Conservation (phyloP, 2,113 vertebrate species). For the Rhombomys opimus region DNA sequence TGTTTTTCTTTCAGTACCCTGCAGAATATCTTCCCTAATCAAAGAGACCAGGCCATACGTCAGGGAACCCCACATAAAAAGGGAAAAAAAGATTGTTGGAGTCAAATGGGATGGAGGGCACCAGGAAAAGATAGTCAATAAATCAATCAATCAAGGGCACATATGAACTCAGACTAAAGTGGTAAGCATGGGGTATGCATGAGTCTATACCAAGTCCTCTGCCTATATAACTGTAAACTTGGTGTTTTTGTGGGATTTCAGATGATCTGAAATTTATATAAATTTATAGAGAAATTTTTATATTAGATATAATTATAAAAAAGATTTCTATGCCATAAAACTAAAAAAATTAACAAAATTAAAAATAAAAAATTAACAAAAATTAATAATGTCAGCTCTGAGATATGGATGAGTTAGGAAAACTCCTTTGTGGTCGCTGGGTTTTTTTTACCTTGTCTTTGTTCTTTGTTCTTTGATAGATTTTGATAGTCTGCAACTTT, state of each 20-base stretch:
- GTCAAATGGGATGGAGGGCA: not conserved
- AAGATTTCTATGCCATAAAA: not conserved
- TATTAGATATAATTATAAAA: not conserved
- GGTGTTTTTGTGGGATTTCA: not conserved
- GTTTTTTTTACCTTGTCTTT: not conserved
- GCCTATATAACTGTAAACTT: no score
- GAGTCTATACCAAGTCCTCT: not conserved
- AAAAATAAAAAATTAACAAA: no score
- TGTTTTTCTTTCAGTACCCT: no score
- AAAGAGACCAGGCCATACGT: not conserved
- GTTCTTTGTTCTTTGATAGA: not conserved
- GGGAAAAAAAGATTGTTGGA: not conserved
- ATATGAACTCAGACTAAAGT: not conserved
- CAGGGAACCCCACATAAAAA: not conserved
- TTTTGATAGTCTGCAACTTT: not conserved
- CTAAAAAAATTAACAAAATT: not conserved
- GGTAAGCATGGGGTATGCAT: not conserved
- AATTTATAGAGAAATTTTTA: not conserved
- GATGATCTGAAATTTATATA: not conserved
- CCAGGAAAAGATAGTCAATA: not conserved
- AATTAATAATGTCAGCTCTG: not conserved
- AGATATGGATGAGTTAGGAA: not conserved
- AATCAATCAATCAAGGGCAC: not conserved
- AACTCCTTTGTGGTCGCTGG: not conserved
- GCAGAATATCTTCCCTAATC: no score